Evolutionary conservation across 2,888 invertebrate species (phyloP).

Genomic region (Sinodicranocentrus sp.): DNA sequence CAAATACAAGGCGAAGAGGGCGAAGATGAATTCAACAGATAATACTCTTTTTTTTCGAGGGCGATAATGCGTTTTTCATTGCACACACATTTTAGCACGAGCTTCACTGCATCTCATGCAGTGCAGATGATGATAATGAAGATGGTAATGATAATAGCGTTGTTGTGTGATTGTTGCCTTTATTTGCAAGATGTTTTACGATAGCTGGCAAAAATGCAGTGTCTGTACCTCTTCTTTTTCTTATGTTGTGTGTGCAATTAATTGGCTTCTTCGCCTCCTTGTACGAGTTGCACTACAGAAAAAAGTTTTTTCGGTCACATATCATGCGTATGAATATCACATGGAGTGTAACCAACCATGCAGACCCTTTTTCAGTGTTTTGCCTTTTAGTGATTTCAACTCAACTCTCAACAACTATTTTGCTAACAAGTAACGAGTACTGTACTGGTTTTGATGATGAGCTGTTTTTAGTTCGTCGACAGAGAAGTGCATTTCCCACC

Average conservation of each 20-base stretch:
- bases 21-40: background rate
- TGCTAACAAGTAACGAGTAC: slow-evolving; percentile 8
- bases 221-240: background rate
- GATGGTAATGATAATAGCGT: slow-evolving; percentile 16
- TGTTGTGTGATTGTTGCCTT: background rate
- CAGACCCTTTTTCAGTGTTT: background rate
- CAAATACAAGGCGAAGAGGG: background rate
- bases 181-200: background rate
- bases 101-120: slow-evolving; percentile 27
- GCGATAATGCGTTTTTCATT: slow-evolving; percentile 51
- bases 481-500: background rate
- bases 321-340: slow-evolving; percentile 26
- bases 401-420: background rate
- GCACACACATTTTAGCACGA: slow-evolving; percentile 14
- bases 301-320: slow-evolving; percentile 36
- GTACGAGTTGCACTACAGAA: background rate
- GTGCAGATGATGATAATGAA: slow-evolving; percentile 16
- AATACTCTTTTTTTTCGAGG: slow-evolving; percentile 28
- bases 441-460: background rate
- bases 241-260: background rate
- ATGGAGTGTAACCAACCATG: slow-evolving; percentile 33
- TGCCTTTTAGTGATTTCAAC: background rate
- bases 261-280: background rate
- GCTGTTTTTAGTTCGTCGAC: no score
- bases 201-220: no score